Conservation (phyloP, 2,888 invertebrate genomes). For the Anticlea derivata region DNA sequence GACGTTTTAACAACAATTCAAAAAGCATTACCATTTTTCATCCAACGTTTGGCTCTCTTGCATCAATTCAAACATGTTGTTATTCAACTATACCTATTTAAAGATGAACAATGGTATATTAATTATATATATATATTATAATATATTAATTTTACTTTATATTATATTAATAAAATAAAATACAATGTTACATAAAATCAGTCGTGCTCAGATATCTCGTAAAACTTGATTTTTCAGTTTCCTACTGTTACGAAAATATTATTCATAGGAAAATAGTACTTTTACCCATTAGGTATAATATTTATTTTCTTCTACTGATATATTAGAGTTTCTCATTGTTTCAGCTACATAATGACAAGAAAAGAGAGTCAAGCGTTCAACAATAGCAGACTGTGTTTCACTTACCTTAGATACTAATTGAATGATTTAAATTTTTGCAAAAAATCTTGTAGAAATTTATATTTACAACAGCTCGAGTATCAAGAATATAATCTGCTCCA, state of each 20-base stretch:
- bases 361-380: slow-evolving; percentile 16
- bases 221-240: slow-evolving; percentile 43
- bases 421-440: slow-evolving; percentile 38
- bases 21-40: too few species aligned
- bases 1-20: too few species aligned
- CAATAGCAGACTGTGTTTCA: slow-evolving; percentile 37
- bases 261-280: slow-evolving; percentile 10
- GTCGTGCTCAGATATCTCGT: slow-evolving; percentile 49
- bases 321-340: background rate
- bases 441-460: slow-evolving; percentile 57
- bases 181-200: slow-evolving; percentile 52
- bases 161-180: slow-evolving; percentile 43
- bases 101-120: slow-evolving; percentile 14
- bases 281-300: background rate
- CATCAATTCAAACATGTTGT: too few species aligned
- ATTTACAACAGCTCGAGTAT: slow-evolving; percentile 77
- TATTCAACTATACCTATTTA: background rate
- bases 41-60: too few species aligned
- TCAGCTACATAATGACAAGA: background rate
- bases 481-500: slow-evolving; percentile 72
- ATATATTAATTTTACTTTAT: slow-evolving; percentile 36
- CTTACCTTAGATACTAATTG: slow-evolving; percentile 25
- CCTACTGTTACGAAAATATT: slow-evolving; percentile 35
- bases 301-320: background rate
- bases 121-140: slow-evolving; percentile 29